A percentile compares a stretch with the other conserved stretches of the same genome.
These are phyloP conservation scores for Nezara viridula DNA, from an alignment of 2,888 invertebrate genomes.

Conservation along the genomic window DNA sequence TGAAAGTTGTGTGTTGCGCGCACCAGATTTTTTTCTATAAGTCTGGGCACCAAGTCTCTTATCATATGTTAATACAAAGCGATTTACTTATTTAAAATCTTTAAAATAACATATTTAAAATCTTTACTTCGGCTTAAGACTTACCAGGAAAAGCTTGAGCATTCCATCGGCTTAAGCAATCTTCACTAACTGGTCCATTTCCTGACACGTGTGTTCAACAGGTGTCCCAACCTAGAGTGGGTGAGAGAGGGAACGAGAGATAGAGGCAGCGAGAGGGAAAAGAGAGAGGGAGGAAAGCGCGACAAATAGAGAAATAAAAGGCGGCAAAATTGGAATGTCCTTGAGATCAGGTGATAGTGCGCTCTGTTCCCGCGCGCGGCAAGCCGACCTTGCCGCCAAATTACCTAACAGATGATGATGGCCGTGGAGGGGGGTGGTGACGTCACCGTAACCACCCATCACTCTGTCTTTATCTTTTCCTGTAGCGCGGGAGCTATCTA, in stretches of 20 bases:
- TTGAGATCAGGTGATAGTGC: conserved; percentile 22
- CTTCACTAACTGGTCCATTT: neutral
- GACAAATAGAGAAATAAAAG: conserved; percentile 41
- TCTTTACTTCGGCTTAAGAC: no score
- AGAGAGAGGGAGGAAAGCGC: neutral
- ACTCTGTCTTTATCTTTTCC: neutral
- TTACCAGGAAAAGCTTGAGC: neutral
- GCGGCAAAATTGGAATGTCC: conserved; percentile 26
- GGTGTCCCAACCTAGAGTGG: neutral
- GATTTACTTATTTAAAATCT: no score
- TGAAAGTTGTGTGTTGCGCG: no score
- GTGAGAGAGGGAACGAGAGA: neutral
- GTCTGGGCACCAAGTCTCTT: no score
- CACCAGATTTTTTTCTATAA: no score
- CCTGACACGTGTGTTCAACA: neutral
- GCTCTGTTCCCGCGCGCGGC: conserved; percentile 11
- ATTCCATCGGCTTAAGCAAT: neutral
- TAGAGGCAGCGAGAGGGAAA: neutral
- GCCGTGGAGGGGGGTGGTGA: neutral
- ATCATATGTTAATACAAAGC: no score
- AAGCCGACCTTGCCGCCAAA: conserved; percentile 21
- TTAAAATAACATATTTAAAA: no score
- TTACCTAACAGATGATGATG: conserved; percentile 40
- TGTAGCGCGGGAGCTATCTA: neutral
- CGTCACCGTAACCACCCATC: neutral